Evolutionary conservation across 2,113 vertebrate species (phyloP).

Genomic region (Pluvialis apricaria): DNA sequence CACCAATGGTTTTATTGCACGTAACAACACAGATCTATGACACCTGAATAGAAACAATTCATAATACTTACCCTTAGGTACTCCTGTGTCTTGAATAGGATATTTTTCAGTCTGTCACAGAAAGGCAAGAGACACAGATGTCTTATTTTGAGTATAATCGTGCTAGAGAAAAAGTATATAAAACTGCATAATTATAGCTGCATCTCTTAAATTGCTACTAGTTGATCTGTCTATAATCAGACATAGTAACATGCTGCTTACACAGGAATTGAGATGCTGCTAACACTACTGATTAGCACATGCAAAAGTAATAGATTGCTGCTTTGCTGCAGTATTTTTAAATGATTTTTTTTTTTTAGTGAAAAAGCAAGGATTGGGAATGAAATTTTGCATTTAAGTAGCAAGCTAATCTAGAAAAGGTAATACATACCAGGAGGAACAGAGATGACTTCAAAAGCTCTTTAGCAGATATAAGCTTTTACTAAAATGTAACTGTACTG

Average conservation of each 20-base stretch:
- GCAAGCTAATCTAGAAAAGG: background rate
- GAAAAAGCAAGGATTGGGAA: background rate
- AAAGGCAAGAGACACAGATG: slow-evolving; percentile 3
- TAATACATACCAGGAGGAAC: background rate
- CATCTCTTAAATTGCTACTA: background rate
- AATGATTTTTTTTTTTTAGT: background rate
- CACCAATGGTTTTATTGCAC: background rate
- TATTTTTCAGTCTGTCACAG: slow-evolving; percentile 85
- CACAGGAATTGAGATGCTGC: background rate
- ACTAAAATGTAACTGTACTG: background rate
- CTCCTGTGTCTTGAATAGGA: slow-evolving; percentile 91
- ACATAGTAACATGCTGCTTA: background rate
- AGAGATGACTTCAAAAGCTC: background rate
- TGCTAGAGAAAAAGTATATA: background rate
- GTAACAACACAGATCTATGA: background rate
- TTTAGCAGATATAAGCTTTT: background rate
- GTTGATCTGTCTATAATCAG: background rate
- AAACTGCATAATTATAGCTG: background rate
- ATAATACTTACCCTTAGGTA: slow-evolving; percentile 80
- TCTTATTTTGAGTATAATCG: slow-evolving; percentile 16
- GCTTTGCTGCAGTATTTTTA: background rate
- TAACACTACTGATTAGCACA: background rate
- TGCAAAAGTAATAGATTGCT: background rate
- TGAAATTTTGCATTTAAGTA: background rate
- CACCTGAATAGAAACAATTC: background rate